Conservation (phyloP, 1,140 invertebrate genomes). For the Bemisia tabaci region DNA sequence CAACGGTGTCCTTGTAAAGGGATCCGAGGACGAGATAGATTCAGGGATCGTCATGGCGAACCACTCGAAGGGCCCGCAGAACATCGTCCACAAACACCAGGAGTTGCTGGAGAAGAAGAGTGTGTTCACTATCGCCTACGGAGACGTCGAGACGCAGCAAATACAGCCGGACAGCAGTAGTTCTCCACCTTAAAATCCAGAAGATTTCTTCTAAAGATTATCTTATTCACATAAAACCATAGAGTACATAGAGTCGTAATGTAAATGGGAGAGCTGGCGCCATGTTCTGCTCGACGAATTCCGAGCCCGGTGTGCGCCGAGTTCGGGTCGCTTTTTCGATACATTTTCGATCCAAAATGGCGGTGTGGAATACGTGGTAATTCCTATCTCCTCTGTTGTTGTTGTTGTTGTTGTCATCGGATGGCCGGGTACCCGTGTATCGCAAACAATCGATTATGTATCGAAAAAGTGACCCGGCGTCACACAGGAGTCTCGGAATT, state of each 20-base stretch:
- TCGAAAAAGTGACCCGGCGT: too few species aligned
- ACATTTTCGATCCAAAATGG: background rate
- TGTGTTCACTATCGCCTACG: constrained; percentile 85
- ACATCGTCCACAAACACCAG: constrained; percentile 35
- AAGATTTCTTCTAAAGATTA: background rate
- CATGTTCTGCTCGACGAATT: too few species aligned
- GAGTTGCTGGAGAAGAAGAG: constrained; percentile 80
- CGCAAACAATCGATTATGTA: too few species aligned
- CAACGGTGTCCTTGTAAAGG: constrained; percentile 15
- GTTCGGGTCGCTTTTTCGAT: background rate
- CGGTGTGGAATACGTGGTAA: too few species aligned
- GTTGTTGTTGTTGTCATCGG: too few species aligned
- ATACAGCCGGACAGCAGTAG: constrained; percentile 39
- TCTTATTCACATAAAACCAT: background rate
- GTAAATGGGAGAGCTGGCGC: too few species aligned
- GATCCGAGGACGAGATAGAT: constrained; percentile 38
- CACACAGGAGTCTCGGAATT: too few species aligned
- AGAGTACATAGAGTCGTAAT: too few species aligned
- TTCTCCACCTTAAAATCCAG: constrained; percentile 23
- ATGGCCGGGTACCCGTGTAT: too few species aligned
- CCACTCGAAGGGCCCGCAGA: background rate
- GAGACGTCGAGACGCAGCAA: constrained; percentile 58
- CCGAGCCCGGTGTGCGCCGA: background rate
- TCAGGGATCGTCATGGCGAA: constrained; percentile 54
- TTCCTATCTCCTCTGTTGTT: too few species aligned